phyloP scores from a whole-genome alignment of 2,113 vertebrate genomes.

The Eptesicus fuscus region DNA sequence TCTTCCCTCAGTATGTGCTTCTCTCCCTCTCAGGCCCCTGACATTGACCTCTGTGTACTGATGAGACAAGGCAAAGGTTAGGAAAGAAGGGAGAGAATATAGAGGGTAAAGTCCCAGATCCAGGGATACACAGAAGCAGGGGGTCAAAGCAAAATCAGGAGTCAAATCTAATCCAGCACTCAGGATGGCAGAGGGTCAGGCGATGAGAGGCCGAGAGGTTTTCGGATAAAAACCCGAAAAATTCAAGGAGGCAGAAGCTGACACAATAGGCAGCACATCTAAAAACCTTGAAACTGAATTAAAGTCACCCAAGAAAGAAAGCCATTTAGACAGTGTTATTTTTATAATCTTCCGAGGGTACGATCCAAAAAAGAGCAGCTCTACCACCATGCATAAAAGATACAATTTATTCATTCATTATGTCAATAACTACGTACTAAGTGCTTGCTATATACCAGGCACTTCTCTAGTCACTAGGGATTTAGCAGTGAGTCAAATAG shows the following conservation, averaged over 20 bases:
- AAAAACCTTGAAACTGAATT: background rate
- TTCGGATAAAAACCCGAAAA: background rate
- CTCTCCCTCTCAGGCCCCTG: background rate
- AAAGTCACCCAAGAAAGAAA: background rate
- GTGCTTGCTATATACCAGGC: background rate
- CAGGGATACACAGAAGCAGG: background rate
- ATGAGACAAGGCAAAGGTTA: background rate
- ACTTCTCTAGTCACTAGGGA: background rate
- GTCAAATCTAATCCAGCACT: background rate
- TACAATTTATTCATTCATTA: background rate
- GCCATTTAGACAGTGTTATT: background rate
- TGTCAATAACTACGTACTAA: background rate
- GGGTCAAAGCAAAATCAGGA: background rate
- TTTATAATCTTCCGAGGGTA: background rate
- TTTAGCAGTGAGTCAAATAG: background rate
- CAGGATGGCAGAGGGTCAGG: background rate
- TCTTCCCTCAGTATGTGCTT: background rate
- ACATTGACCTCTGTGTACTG: background rate
- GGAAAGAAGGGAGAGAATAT: background rate
- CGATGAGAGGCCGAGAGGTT: background rate
- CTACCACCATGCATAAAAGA: background rate
- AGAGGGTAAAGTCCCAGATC: background rate
- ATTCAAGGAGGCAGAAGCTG: background rate
- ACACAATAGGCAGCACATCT: no score
- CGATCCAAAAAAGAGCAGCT: background rate